These are phyloP conservation scores for Dromas ardeola DNA, from an alignment of 2,113 vertebrate species.

Conservation along the genomic window DNA sequence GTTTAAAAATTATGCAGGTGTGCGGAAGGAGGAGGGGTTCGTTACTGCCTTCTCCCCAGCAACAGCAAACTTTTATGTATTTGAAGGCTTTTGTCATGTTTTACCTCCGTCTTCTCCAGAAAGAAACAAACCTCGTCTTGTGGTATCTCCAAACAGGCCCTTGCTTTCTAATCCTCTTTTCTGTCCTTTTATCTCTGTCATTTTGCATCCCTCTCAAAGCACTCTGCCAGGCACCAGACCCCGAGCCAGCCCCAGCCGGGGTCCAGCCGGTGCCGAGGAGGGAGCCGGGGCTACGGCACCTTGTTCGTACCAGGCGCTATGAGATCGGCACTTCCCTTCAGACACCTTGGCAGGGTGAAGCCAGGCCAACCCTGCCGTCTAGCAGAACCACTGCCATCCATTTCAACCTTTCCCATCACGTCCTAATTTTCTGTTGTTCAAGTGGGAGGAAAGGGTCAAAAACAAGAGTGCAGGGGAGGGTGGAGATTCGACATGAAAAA, in stretches of 20 bases:
- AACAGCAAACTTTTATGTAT: neutral
- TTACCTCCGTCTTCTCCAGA: neutral
- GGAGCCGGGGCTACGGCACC: neutral
- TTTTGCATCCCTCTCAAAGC: neutral
- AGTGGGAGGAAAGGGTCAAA: neutral
- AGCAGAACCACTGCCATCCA: neutral
- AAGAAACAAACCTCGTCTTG: neutral
- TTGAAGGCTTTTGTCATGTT: neutral
- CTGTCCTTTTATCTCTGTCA: neutral
- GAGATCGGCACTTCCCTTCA: neutral
- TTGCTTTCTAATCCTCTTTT: neutral
- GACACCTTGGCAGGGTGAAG: neutral
- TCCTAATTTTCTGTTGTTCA: neutral
- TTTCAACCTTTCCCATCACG: neutral
- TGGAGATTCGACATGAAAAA: neutral
- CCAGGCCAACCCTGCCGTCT: neutral
- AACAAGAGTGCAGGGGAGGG: neutral
- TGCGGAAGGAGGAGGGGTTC: neutral
- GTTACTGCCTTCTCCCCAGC: neutral
- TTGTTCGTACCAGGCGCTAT: neutral
- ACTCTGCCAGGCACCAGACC: accelerated
- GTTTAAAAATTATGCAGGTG: neutral
- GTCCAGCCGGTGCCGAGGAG: neutral
- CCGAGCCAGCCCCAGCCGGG: accelerated
- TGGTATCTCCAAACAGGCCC: neutral